Conservation (phyloP, 2,797 vertebrate genomes). For the Nannoperca australis region DNA sequence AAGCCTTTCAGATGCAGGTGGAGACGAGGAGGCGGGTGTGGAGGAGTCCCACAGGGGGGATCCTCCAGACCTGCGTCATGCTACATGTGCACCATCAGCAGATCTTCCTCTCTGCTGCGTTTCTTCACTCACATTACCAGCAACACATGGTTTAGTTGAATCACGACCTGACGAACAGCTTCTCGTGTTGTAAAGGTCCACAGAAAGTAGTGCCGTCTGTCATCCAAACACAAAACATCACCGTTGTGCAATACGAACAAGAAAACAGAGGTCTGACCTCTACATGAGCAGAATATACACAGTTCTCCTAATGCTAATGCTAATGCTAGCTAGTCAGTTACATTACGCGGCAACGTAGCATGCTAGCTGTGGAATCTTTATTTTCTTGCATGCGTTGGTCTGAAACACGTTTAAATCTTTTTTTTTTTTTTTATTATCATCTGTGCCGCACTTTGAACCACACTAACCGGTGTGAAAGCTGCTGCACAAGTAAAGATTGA, state of each 20-base stretch:
- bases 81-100: slow-evolving; percentile 8
- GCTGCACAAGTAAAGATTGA: too few species aligned
- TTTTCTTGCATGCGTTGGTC: too few species aligned
- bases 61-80: slow-evolving; percentile 6
- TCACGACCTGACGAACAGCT: too few species aligned
- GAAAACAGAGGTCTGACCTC: background rate
- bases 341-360: background rate
- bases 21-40: background rate
- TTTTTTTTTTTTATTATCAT: too few species aligned
- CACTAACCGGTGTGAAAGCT: too few species aligned
- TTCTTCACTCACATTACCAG: too few species aligned
- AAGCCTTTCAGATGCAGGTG: slow-evolving; percentile 16
- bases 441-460: too few species aligned
- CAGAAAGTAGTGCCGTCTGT: too few species aligned
- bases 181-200: too few species aligned
- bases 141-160: too few species aligned
- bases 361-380: background rate
- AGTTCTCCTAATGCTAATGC: background rate
- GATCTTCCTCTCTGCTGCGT: background rate
- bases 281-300: background rate
- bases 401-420: too few species aligned
- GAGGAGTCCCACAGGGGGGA: slow-evolving; percentile 13
- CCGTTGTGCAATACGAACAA: background rate
- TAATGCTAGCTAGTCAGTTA: background rate
- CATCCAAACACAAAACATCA: too few species aligned